Evolutionary conservation across 1,140 invertebrate genomes (phyloP), one percentile per base, ranked within the genome.

Genomic region (Scylla paramamosain): DNA sequence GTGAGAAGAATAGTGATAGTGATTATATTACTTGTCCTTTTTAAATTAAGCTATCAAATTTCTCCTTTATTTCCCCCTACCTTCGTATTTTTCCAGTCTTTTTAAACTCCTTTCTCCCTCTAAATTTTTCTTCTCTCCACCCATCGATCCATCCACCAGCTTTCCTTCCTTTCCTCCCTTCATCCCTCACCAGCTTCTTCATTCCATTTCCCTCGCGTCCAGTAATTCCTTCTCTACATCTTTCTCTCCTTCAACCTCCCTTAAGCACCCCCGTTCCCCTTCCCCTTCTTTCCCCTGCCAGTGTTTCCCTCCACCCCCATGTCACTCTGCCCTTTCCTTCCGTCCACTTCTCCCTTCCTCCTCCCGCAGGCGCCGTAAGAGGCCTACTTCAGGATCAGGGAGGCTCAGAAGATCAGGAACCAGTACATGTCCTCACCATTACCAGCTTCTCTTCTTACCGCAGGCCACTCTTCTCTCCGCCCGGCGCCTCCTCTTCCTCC

Each of bases 341-440:
- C 83, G 83, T 28, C n/a, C 10, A 12, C 83, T 25, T 12, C 31
- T 32, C n/a, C 31, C 16, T 32, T 39, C 31, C 84, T 87, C 31
- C 84, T 87, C 84, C 84, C 31, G 14, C 84, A 32, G 84, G 39
- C 84, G 14, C 0, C 84, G 84, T 77, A 77, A 25, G 84, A n/a
- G 84, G 31, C 84, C 84, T 87, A 31, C 31, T 39, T 16, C 84
- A 32, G 84, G 84, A 87, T 32, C 84, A 32, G 84, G 31, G 84
- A 32, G 67, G 67, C 67, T 77, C 67, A 77, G 84, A 25, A 28
- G 84, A 87, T 87, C 84, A 87, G 39, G 84, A 87, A 28, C 31
- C 84, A 32, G 32, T 39, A 87, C 84, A 87, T 28, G 84, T 32
- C 84, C 39, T 46, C 84, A 87, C 31, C 84, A 87, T 87, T 87